These are phyloP conservation scores for Leuctra nigra DNA, from an alignment of 2,888 invertebrate species.

Conservation along the genomic window DNA sequence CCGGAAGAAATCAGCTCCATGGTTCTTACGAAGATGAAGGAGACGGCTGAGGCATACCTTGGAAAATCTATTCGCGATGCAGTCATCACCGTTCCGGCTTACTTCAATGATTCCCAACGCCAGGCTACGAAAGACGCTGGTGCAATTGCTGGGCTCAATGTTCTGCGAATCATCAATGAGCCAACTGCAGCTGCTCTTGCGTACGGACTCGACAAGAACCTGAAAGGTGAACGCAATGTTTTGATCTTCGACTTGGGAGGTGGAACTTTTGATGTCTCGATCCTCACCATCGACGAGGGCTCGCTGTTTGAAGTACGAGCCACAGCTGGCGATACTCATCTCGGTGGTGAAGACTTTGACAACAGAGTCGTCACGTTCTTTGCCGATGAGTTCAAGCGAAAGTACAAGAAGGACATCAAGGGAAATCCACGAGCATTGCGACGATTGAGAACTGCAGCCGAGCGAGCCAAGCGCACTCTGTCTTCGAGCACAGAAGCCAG, in stretches of 20 bases:
- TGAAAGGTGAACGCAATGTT: no score
- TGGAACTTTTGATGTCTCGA: slow-evolving; percentile 54
- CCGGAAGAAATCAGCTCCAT: slow-evolving; percentile 90
- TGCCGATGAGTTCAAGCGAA: slow-evolving; percentile 68
- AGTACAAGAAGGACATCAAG: slow-evolving; percentile 63
- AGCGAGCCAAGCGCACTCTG: slow-evolving; percentile 71
- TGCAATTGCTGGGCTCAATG: no score
- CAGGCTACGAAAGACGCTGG: no score
- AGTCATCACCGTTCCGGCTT: slow-evolving; percentile 84
- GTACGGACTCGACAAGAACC: slow-evolving; percentile 48
- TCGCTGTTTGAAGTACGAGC: slow-evolving; percentile 73
- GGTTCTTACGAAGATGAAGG: no score
- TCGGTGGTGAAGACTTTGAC: slow-evolving; percentile 75
- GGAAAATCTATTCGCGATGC: slow-evolving; percentile 90
- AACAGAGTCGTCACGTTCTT: slow-evolving; percentile 73
- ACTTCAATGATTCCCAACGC: no score
- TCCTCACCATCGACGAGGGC: no score
- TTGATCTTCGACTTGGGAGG: no score
- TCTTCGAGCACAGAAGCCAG: no score
- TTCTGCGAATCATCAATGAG: slow-evolving; percentile 83
- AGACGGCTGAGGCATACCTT: no score
- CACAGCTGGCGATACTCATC: slow-evolving; percentile 75
- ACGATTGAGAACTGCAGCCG: slow-evolving; percentile 67
- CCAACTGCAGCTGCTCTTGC: slow-evolving; percentile 62
- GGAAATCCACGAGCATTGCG: slow-evolving; percentile 59